phyloP scores from a whole-genome alignment of 2,888 invertebrate species.

The Melanargia galathea region DNA sequence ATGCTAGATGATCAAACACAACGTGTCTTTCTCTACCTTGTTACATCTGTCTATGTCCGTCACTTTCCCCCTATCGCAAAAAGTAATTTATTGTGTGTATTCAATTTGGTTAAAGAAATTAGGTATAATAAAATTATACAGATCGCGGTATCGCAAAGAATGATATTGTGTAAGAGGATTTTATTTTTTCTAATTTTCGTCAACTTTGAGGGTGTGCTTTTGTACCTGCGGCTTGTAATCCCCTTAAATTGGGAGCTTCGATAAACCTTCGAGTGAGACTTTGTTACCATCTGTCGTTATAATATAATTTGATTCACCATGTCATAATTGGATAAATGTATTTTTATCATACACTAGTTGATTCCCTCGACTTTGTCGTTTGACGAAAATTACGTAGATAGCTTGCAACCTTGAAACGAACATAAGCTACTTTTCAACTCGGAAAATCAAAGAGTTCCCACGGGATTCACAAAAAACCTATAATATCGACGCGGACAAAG shows the following conservation, averaged over 20 bases:
- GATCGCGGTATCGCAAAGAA: slow-evolving; percentile 53
- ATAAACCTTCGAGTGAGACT: slow-evolving; percentile 25
- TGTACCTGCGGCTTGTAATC: slow-evolving; percentile 59
- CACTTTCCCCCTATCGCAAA: slow-evolving; percentile 45
- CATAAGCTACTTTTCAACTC: no score
- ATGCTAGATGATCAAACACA: slow-evolving; percentile 59
- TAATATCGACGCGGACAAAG: no score
- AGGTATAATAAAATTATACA: slow-evolving; percentile 79
- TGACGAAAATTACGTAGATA: no score
- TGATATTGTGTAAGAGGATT: slow-evolving; percentile 61
- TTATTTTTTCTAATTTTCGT: slow-evolving; percentile 51
- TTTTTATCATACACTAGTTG: no score
- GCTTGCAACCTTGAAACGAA: no score
- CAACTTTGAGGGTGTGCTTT: slow-evolving; percentile 51
- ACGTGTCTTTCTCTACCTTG: slow-evolving; percentile 47
- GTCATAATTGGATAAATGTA: slow-evolving; percentile 6
- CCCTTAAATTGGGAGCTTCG: slow-evolving; percentile 46
- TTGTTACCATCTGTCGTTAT: slow-evolving; percentile 40
- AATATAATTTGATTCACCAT: neutral
- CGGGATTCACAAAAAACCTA: no score
- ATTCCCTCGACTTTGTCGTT: no score
- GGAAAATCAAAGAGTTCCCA: no score
- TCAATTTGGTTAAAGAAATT: slow-evolving; percentile 64
- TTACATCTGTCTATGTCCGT: slow-evolving; percentile 38
- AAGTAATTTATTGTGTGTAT: slow-evolving; percentile 60